Base-by-base conservation (phyloP, 1,140 invertebrate genomes). In the Brachionus koreanus region DNA sequence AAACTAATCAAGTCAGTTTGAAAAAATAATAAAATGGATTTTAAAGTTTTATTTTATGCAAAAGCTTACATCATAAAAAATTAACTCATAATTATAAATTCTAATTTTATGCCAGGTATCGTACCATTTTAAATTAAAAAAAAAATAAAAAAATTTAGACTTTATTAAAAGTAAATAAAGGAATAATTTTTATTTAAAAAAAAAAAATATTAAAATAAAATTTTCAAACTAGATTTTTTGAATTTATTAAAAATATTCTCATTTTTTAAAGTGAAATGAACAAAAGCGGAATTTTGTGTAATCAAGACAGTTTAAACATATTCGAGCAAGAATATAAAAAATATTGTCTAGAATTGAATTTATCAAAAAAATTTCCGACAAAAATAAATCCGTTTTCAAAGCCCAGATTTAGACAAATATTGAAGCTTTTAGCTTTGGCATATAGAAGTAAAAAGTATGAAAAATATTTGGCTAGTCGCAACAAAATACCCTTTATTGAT, bases 401-500 rank as follows among this genome's bases (percentile, higher is more conserved):
- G 19, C 49, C 49, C 5, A 57, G 49, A 57, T 57, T 57, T 57
- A 57, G 49, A 57, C 49, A 57, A 57, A 57, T 57, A 57, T 9
- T 57, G 7, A 57, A 57, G 13, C 49, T 57, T 19, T 57, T 57
- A 19, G 16, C 16, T 19, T 19, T 57, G 0, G 49, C 49, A 19
- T 57, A 57, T 19, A 57, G 49, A 57, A 57, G 49, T 16, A 57
- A 57, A 57, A 57, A 57, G 9, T 57, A 57, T 25, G 49, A 57
- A 9, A 57, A 57, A 19, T 19, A 19, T 7, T n/a, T 57, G 0
- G 19, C 49, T 0, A 19, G 16, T 57, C 49, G 7, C n/a, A 57
- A 57, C 5, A 57, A 57, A 23, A 57, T 57, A 79, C 49, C 49
- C 10, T 23, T 43, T 5, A 82, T 82, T n/a, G 61, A 82, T 19